Evolutionary conservation across 2,113 vertebrate genomes (phyloP), one percentile per base, ranked within the genome.

Genomic region (Cyanoderma ruficeps): DNA sequence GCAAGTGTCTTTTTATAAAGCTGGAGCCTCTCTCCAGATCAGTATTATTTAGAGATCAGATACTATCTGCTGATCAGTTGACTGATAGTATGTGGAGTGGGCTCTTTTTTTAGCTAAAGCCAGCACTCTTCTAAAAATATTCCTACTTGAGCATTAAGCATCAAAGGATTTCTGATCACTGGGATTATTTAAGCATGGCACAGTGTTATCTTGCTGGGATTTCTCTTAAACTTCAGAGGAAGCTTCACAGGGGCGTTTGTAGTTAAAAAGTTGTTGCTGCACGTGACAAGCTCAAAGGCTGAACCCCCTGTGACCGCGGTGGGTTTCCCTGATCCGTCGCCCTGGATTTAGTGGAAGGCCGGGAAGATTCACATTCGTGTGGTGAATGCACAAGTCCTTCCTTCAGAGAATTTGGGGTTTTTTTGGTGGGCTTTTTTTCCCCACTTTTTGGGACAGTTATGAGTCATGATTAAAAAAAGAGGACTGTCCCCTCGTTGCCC

Each of bases 251-350:
- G 4, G 33, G 9, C 53, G 35, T n/a, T 13, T 3, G 55, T 3
- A 21, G 69, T 49, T 84, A 15, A 57, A 27, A 76, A 69, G 81
- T 46, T 20, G 64, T 2, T 42, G 47, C 21, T 41, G 24, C 68
- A 52, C 2, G 1, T 76, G 80, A 18, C 4, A 25, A 52, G 23
- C 83, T 96, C 59, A 17, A 50, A 42, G 63, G 52, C 39, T 90
- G 83, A 86, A 16, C 8, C 52, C 60, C 42, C 28, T 0, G 0
- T 33, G 30, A 39, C 47, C 0, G 0, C 3, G 79, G 19, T 60
- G 53, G 68, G 18, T 39, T 94, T 93, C 28, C 72, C 59, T 49
- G 20, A 35, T 53, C 77, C 50, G 39, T 46, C 8, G 3, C 30
- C 30, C 44, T 52, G 71, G 30, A n/a, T 83, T 50, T 68, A 47